These are phyloP conservation scores for Chaenodraco wilsoni DNA, from an alignment of 2,797 vertebrate genomes.

Conservation along the genomic window DNA sequence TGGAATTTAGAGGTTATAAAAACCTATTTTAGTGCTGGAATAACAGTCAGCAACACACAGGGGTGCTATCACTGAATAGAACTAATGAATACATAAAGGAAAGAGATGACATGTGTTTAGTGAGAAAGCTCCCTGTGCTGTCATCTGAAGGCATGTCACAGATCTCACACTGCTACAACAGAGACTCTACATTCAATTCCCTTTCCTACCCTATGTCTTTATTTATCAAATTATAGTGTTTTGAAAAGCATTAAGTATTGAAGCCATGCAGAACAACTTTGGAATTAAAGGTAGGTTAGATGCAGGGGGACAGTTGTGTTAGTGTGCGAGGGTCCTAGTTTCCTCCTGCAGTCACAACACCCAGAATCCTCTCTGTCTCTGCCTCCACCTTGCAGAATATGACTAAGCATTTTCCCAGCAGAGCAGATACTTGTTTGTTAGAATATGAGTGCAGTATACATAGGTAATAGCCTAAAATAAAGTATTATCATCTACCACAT, in stretches of 20 bases:
- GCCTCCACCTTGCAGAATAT: conserved; percentile 41
- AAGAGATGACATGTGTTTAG: no score
- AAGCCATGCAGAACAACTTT: neutral
- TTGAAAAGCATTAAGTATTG: neutral
- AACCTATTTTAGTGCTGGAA: neutral
- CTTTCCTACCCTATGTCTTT: neutral
- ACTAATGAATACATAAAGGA: neutral
- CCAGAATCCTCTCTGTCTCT: conserved; percentile 14
- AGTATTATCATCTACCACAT: neutral
- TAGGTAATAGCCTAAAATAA: neutral
- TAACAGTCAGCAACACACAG: no score
- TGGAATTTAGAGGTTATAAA: neutral
- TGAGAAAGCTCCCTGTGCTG: neutral
- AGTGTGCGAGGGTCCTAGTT: neutral
- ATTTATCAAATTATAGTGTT: neutral
- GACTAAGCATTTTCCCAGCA: conserved; percentile 43
- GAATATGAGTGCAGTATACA: neutral
- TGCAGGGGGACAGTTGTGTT: conserved; percentile 5
- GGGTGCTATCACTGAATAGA: neutral
- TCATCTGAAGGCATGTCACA: conserved; percentile 8
- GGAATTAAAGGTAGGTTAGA: no score
- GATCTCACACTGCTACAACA: conserved; percentile 4
- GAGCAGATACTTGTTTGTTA: conserved; percentile 6
- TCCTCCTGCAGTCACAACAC: conserved; percentile 19
- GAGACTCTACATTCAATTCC: neutral